These are phyloP conservation scores for Tetraneura akinire DNA, from an alignment of 1,140 invertebrate genomes.

Conservation along the genomic window DNA sequence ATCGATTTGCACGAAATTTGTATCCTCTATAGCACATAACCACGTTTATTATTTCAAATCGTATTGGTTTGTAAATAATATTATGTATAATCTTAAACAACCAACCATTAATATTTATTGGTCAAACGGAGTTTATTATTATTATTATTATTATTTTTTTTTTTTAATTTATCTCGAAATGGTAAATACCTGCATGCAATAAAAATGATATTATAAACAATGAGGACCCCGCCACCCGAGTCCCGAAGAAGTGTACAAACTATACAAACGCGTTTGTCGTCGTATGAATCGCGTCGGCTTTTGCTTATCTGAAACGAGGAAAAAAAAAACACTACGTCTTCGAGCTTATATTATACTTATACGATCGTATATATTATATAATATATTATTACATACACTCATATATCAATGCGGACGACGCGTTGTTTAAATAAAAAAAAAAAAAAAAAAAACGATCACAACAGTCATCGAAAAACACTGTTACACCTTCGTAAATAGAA, in stretches of 20 bases:
- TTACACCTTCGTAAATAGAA: neutral
- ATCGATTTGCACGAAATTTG: no score
- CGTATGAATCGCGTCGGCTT: neutral
- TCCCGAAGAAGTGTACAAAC: no score
- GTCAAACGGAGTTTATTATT: no score
- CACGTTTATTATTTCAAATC: no score
- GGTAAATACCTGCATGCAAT: neutral
- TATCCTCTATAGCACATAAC: no score
- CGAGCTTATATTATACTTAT: neutral
- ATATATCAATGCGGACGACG: no score
- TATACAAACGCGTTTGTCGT: neutral
- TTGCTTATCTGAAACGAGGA: conserved; percentile 7
- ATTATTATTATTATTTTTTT: neutral
- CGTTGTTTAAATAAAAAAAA: neutral
- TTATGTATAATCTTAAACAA: no score
- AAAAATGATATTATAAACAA: neutral
- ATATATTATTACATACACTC: no score
- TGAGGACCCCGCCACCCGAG: neutral
- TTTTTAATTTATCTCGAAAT: neutral
- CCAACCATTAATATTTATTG: no score
- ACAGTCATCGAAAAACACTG: neutral
- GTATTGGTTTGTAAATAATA: no score
- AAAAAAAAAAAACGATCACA: no score
- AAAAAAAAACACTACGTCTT: neutral
- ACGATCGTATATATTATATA: neutral